Percentiles rank a stretch among this genome's conserved stretches.
Conservation (phyloP, 2,888 invertebrate genomes). For the Ophion ventricosus region DNA sequence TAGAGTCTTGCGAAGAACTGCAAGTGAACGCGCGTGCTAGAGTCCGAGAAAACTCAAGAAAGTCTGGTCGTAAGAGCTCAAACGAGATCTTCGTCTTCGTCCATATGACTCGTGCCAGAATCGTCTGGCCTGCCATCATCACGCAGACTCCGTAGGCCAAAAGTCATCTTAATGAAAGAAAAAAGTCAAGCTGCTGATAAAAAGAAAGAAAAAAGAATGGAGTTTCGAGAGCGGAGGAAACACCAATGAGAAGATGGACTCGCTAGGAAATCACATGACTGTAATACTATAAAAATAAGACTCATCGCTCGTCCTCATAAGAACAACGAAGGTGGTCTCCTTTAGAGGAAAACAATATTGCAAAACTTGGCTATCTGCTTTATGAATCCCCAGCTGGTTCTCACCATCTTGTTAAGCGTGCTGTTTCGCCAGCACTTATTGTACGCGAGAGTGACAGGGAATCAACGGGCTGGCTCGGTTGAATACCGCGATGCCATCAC, state of each 20-base stretch:
- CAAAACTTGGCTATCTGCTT: conserved; percentile 56
- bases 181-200: neutral
- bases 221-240: conserved; percentile 1
- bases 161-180: neutral
- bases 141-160: neutral
- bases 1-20: conserved; percentile 42
- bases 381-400: conserved; percentile 4
- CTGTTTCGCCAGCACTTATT: conserved; percentile 55
- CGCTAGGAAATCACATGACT: conserved; percentile 39
- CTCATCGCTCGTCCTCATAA: conserved; percentile 21
- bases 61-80: conserved; percentile 46
- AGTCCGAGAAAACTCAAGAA: conserved; percentile 75
- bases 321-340: conserved; percentile 53
- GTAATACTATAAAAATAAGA: neutral
- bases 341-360: conserved; percentile 66
- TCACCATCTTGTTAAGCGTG: neutral
- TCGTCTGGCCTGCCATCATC: conserved; percentile 21
- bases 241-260: conserved; percentile 56
- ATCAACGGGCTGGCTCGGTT: conserved; percentile 53
- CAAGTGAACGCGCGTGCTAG: conserved; percentile 52
- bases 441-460: conserved; percentile 20
- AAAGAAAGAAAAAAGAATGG: conserved; percentile 2
- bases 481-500: conserved; percentile 69
- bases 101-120: conserved; percentile 70
- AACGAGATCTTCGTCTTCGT: neutral